Evolutionary conservation across 1,140 invertebrate genomes (phyloP), one percentile per base, ranked within the genome.

Genomic region (Drosophila punjabiensis): DNA sequence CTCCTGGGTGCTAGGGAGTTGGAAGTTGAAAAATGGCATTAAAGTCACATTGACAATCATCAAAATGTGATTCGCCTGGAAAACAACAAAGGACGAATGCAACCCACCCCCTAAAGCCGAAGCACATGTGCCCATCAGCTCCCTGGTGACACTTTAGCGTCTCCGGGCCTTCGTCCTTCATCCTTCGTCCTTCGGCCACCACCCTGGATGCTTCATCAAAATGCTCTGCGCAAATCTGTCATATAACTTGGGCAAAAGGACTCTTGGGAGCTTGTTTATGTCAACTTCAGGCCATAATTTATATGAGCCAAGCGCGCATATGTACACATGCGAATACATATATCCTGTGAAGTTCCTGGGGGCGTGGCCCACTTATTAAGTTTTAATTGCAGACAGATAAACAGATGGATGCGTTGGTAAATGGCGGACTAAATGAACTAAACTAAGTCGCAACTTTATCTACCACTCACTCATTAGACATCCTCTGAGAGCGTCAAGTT

Each of bases 21-120:
- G 85, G 85, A 87, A 90, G 85, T 85, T 92, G 91, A 91, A 81
- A 87, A 92, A 92, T 92, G 86, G 83, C 71, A 92, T 92, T 92
- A 92, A 92, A 92, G 91, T 92, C 91, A 92, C 89, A 92, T 92
- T 92, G 80, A 91, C 85, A 92, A 87, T 89, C 89, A 92, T 92
- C 89, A 92, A 92, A 92, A 85, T 92, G 89, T 86, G 90, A 92
- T 92, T 89, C 89, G 85, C 64, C 77, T 82, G 82, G 78, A 75
- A 80, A 80, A 82, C 79, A 82, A 82, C 67, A 87, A 82, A 81
- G 74, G 55, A 63, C 67, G 39, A 11, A 3, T 28, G 50, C 48
- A 76, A 58, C 45, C 61, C 63, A 69, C 76, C 76, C 52, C 24
- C 10, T 45, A 59, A 59, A 37, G 66, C 60, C 70, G 79, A 75